Conservation (phyloP, 2,797 vertebrate genomes). For the Hemibagrus guttatus region DNA sequence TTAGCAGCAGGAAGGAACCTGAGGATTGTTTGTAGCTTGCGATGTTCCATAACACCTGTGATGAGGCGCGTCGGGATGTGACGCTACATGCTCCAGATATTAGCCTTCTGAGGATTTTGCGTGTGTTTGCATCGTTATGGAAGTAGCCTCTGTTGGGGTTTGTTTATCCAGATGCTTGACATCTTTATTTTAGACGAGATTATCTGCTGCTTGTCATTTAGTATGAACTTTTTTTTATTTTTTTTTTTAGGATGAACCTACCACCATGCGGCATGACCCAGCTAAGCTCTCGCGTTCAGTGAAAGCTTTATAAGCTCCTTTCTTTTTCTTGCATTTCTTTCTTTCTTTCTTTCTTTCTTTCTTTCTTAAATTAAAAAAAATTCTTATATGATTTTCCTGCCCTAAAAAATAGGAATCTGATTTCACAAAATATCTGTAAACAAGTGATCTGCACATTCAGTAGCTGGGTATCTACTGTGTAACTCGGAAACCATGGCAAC, state of each 20-base stretch:
- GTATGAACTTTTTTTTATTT: background rate
- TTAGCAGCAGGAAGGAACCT: constrained; percentile 23
- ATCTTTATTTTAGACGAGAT: background rate
- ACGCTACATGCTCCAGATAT: constrained; percentile 42
- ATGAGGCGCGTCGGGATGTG: constrained; percentile 41
- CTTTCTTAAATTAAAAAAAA: no score
- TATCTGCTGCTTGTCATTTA: background rate
- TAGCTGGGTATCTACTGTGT: background rate
- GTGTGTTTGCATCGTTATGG: constrained; percentile 1
- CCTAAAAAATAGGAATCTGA: background rate
- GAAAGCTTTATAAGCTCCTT: background rate
- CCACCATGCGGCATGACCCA: background rate
- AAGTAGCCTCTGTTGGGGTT: constrained; percentile 17
- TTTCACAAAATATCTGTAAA: background rate
- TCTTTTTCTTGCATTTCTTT: no score
- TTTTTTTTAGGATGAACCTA: background rate
- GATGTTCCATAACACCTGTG: constrained; percentile 45
- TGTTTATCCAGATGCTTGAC: background rate
- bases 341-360: no score
- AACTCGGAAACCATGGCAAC: background rate
- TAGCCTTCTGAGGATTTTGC: constrained; percentile 39
- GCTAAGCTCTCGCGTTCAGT: background rate
- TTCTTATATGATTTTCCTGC: no score
- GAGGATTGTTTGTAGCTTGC: constrained; percentile 26
- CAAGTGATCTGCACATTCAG: no score